Base-by-base conservation (phyloP, 2,113 vertebrate species). In the Urocitellus parryii region DNA sequence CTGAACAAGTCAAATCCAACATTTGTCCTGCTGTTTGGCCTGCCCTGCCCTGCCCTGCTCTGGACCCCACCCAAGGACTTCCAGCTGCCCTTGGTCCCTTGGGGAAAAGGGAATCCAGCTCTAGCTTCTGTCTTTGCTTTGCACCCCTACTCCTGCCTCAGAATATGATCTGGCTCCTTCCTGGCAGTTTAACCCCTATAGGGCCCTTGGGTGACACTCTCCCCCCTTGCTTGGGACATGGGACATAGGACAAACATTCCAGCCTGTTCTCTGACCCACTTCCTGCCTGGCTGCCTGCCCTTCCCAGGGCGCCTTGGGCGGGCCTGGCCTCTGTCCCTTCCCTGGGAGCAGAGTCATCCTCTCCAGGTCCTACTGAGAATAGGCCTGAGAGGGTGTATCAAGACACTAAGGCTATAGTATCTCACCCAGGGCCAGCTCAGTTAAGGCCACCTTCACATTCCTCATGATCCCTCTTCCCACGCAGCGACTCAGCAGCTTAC, bases 281-380 rank as follows among this genome's bases (percentile, higher is more conserved):
- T 98, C 97, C 98, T 98, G 95, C 56, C 90, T 98, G 97, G 98
- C 97, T 80, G 94, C 92, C 82, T 96, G 98, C 98, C 96, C 83
- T 96, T 25, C 72, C 84, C 82, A 73, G 90, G 92, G 91, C 24
- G 93, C 89, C 94, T 95, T 73, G 86, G 96, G 92, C 81, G 18
- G 92, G 92, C 81, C 88, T 92, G 85, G 78, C 91, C 79, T 95
- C 72, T 87, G 65, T 96, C 65, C 77, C 76, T 61, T 97, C 92
- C 68, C 84, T 93, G 56, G 83, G 73, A 95, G 77, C 95, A 81
- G 37, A 97, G 93, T 92, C 95, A 96, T 96, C 87, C 81, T 96
- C 95, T 96, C 89, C 58, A 88, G 25, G 72, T 74, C 87, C 78
- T 85, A 79, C 14, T 86, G 80, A 85, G 88, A 94, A 72, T 10